A percentile compares a stretch with the other conserved stretches of the same genome.
Conservation (phyloP, 2,888 invertebrate species). For the Silvanus unidentatus region DNA sequence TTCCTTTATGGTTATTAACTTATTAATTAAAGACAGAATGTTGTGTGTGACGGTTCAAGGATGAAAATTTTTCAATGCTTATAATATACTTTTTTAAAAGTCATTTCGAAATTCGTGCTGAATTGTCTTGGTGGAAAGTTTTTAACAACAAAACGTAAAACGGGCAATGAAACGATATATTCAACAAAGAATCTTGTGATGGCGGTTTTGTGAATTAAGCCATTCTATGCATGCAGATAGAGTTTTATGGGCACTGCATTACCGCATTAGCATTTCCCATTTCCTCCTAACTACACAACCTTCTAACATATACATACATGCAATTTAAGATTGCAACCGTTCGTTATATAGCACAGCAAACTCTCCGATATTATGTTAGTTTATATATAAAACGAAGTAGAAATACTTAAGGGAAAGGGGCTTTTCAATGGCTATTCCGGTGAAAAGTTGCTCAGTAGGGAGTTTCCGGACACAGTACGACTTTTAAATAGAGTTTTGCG, state of each 20-base stretch:
- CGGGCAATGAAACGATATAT: no score
- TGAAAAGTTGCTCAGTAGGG: constrained; percentile 28
- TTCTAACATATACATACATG: constrained; percentile 27
- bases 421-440: constrained; percentile 25
- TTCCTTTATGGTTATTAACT: no score
- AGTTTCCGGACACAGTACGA: constrained; percentile 25
- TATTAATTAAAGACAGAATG: no score
- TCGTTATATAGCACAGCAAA: constrained; percentile 19
- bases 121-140: no score
- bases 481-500: constrained; percentile 25
- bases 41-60: no score
- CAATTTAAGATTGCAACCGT: constrained; percentile 30
- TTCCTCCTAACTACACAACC: constrained; percentile 27
- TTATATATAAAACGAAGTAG: not conserved
- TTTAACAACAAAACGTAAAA: no score
- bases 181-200: not conserved
- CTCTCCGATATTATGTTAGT: constrained; percentile 4
- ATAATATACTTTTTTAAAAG: no score
- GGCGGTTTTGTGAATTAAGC: constrained; percentile 22
- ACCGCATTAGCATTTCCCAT: constrained; percentile 33
- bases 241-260: constrained; percentile 30
- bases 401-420: constrained; percentile 7
- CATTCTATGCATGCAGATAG: constrained; percentile 30
- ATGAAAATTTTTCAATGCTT: no score
- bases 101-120: no score